Evolutionary conservation across 2,113 vertebrate genomes (phyloP).

Genomic region (Megatriorchis doriae): DNA sequence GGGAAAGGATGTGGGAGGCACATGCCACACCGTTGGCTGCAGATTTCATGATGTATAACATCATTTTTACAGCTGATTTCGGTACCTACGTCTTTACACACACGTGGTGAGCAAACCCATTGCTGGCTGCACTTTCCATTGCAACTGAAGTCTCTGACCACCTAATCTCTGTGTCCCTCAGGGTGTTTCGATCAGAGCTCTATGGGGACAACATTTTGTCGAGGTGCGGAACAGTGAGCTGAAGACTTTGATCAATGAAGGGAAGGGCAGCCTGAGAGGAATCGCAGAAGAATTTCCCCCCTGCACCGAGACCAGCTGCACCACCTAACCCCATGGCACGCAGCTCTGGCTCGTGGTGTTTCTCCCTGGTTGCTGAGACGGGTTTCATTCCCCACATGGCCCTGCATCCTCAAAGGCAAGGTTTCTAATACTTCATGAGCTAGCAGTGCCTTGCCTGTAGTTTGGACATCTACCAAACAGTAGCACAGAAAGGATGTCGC

Average conservation of each 20-base stretch:
- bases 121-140: background rate
- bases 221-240: background rate
- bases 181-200: background rate
- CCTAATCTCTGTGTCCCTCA: rapidly evolving
- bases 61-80: background rate
- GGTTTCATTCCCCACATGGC: background rate
- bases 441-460: background rate
- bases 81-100: rapidly evolving
- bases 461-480: background rate
- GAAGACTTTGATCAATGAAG: background rate
- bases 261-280: background rate
- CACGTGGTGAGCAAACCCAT: rapidly evolving
- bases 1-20: background rate
- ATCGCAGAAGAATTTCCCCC: background rate
- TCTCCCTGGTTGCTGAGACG: background rate
- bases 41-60: background rate
- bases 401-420: no score
- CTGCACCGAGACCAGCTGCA: background rate
- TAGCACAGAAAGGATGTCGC: rapidly evolving
- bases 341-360: no score
- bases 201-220: rapidly evolving
- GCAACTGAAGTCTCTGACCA: background rate
- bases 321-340: background rate
- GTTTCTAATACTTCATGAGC: background rate
- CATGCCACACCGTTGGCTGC: rapidly evolving